phyloP scores from a whole-genome alignment of 92 coral and sea anemone species.

The Phenganax subtilis region DNA sequence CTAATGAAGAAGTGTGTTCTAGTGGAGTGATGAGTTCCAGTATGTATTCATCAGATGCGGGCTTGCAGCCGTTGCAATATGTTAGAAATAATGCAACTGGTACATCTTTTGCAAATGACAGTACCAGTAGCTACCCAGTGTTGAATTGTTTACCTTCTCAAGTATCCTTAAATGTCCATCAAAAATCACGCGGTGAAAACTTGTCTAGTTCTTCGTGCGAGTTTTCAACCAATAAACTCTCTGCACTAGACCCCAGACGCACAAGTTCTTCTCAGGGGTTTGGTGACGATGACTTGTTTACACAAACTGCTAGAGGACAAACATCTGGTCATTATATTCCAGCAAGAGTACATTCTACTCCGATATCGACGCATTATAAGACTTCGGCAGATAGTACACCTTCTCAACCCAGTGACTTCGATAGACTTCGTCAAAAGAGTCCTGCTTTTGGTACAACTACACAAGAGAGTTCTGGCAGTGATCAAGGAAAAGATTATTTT shows the following conservation, averaged over 20 bases:
- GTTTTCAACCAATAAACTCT: neutral
- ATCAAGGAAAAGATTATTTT: constrained; percentile 63
- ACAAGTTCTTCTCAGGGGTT: neutral
- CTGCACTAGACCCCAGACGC: neutral
- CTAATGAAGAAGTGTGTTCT: neutral
- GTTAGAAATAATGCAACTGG: constrained; percentile 6
- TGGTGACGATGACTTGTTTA: neutral
- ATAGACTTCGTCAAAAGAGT: too few relatives aligned
- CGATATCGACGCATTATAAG: neutral
- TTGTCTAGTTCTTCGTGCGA: neutral
- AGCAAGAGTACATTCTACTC: neutral
- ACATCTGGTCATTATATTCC: neutral
- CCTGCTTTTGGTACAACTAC: neutral
- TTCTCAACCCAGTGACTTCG: neutral
- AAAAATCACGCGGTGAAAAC: neutral
- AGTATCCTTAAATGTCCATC: constrained; percentile 1
- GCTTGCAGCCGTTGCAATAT: constrained; percentile 32
- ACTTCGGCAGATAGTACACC: neutral
- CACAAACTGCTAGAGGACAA: neutral
- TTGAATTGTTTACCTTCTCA: constrained; percentile 27
- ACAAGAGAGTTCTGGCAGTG: neutral
- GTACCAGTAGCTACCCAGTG: constrained; percentile 13
- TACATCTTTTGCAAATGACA: neutral
- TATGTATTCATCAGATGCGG: constrained; percentile 11
- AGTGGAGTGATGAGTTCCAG: constrained; percentile 20